Conservation (phyloP, 2,888 invertebrate genomes). For the Nebria salina region DNA sequence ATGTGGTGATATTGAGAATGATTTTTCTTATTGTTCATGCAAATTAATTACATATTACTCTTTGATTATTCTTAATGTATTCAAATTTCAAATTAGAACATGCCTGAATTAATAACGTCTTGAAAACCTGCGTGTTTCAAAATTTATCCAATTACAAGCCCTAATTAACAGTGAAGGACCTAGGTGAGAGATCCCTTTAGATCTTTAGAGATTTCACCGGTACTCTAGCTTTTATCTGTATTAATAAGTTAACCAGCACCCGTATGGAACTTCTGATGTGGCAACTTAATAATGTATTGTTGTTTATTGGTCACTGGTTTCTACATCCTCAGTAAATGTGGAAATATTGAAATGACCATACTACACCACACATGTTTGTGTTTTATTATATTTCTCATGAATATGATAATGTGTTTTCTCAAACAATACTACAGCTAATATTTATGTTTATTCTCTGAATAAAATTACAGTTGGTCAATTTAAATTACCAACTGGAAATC, state of each 20-base stretch:
- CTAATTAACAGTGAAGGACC: slow-evolving; percentile 7
- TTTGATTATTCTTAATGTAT: too few relatives aligned
- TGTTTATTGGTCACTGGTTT: background rate
- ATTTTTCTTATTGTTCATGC: too few relatives aligned
- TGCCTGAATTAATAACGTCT: too few relatives aligned
- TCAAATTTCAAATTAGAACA: too few relatives aligned
- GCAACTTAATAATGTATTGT: background rate
- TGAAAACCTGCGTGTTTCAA: background rate
- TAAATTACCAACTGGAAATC: too few relatives aligned
- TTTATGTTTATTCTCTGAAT: background rate
- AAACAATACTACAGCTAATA: background rate
- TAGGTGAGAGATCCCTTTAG: background rate
- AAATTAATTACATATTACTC: too few relatives aligned
- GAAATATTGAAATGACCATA: background rate
- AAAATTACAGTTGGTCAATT: background rate
- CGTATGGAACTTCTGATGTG: background rate
- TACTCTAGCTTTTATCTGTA: background rate
- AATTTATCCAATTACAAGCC: slow-evolving; percentile 21
- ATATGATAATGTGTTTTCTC: background rate
- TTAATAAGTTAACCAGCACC: background rate
- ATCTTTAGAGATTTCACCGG: background rate
- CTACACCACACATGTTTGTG: background rate
- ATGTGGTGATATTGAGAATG: too few relatives aligned
- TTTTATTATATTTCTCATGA: background rate
- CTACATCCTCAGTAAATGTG: background rate